Base-by-base conservation (phyloP, 2,888 invertebrate species). In the Laspeyria flexula region DNA sequence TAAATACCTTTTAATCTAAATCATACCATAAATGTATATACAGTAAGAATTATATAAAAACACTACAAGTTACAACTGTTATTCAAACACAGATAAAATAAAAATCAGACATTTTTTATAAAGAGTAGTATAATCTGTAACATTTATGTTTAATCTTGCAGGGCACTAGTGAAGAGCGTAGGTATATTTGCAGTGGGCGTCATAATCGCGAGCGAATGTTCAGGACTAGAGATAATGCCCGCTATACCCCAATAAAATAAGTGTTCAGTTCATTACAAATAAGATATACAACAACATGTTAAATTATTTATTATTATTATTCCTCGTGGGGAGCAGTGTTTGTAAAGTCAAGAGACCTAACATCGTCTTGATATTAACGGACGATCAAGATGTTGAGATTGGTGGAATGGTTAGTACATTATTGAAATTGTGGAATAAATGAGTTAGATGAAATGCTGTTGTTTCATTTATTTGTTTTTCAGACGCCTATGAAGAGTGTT, bases 321-420 rank as follows among this genome's bases (percentile, higher is more conserved):
- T 80, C 23, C 55, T 83, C 48, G 55, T 75, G 41, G 71, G 77
- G 30, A 58, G 60, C 44, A 66, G 62, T 48, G 60, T 74, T 39
- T 77, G 83, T 60, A 75, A 70, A 30, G 58, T 55, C 21, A 75
- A 60, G 37, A 81, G 74, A 72, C 95, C 96, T 21, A 98, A 97
- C 86, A 95, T 98, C 75, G 92, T 98, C 37, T 76, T 97, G 30
- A 92, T 98, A 64, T 74, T 98, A 43, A 96, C 96, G 0, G 98
- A 98, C 81, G 98, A 98, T 87, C 97, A 97, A 83, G 98, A 98
- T 91, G 88, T 94, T 1, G 86, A 94, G n/a, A 85, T 98, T 40
- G 95, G 95, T 79, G 96, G 97, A 42, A 93, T 97, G 94, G 96
- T 96, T 93, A 93, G 93, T 92, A 59, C 37, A 48, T 46, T 63